Evolutionary conservation across 1,140 invertebrate species (phyloP), one percentile per base, ranked within the genome.

Genomic region (Calycopis cecrops): DNA sequence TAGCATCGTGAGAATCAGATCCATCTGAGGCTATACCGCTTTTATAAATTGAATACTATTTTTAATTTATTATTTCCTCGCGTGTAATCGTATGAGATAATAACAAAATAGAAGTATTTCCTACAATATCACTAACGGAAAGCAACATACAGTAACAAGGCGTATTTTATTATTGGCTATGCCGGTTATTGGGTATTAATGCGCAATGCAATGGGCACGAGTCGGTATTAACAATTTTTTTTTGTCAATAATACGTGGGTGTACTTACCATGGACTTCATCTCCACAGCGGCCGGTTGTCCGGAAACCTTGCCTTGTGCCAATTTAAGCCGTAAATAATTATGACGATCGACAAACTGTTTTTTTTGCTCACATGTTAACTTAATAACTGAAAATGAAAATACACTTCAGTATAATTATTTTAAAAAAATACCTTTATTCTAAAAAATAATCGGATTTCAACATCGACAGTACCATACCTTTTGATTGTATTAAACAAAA

Each of bases 221-320:
- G n/a, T n/a, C n/a, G n/a, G n/a, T n/a, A 53, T 7, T 28, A 28
- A 3, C 2, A 28, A 28, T n/a, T n/a, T 28, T 2, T 28, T 2
- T 28, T 3, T 28, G 6, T 28, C 21, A 49, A n/a, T n/a, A n/a
- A n/a, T n/a, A n/a, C n/a, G 54, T 49, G 18, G 9, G 16, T 9
- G 37, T 17, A 66, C 64, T 50, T 56, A 85, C 83, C 63, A 84
- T 71, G 42, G 51, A 71, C 16, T 78, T 79, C 83, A 86, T 84
- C 12, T 77, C 56, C 0, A 60, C 48, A 6, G 80, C 80, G 1
- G 74, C 65, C 0, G 83, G 83, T 37, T 86, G 80, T 4, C 71
- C 63, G 0, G 54, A 8, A 8, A 83, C 52, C 16, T 63, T 17
- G 10, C 83, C 83, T 44, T 68, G 63, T 0, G 79, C 73, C 1